Base-by-base conservation (phyloP, 2,797 vertebrate species). In the Notolepis coatsorum region DNA sequence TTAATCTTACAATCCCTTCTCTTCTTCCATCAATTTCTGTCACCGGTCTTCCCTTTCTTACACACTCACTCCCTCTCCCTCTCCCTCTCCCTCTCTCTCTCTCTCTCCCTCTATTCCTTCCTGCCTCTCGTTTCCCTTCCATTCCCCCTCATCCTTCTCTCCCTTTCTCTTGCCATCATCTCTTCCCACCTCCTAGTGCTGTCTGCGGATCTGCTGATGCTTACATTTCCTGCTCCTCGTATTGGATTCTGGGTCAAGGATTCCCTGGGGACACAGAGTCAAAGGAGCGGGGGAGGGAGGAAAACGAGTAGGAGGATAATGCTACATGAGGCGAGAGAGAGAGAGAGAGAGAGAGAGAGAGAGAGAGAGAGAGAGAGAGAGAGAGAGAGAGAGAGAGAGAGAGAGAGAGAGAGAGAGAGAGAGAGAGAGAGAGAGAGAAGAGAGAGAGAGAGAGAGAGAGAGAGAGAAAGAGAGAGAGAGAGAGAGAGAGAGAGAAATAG, bases 241-340 rank as follows among this genome's bases (percentile, higher is more conserved):
- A 78, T 81, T 82, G 62, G 71, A 91, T 93, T 92, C 84, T 92
- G 85, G 91, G 92, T 92, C 90, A 92, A 56, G 33, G 68, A 85
- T 89, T 86, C 88, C 92, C 88, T 75, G 13, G 81, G 86, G 90
- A 86, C 68, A 86, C 68, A 73, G 82, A 79, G 77, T 77, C 65
- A 82, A 71, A 84, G 61, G 47, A 68, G 75, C 71, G 38, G 23
- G 31, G 37, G 60, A 65, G 42, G 60, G 37, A 31, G 24, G 56
- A 65, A 52, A 43, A 41, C 46, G 52, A 73, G 53, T 45, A 55
- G 45, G 39, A 51, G 38, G 43, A 12, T 23, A 43, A 21, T 50
- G 17, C 2, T 28, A 42, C n/a, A 42, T 4, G 15, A 5, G 43
- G 57, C 45, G 39, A 35, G 47, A 42, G 28, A 31, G 55, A 15